Percentiles rank a stretch among this genome's conserved stretches.
Evolutionary conservation across 2,113 vertebrate species (phyloP).

Genomic region (Python bivittatus): DNA sequence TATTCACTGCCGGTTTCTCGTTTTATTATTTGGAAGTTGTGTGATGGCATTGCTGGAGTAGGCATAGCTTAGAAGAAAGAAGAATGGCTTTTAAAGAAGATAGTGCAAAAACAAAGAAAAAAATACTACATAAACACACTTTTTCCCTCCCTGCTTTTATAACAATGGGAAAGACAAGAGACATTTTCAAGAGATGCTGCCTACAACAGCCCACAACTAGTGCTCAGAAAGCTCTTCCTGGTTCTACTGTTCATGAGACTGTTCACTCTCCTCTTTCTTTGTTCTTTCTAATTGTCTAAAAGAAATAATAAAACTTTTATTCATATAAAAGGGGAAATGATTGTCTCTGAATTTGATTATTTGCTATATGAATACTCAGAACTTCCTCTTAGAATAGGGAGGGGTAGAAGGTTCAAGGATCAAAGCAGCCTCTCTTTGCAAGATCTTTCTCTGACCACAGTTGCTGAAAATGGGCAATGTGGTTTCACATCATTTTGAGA

Average conservation of each 20-base stretch:
- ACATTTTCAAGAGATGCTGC: conserved; percentile 62
- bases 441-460: not conserved
- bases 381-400: conserved; percentile 1
- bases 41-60: not conserved
- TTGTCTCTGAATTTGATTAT: conserved; percentile 25
- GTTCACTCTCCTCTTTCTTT: conserved; percentile 76
- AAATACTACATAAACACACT: conserved; percentile 25
- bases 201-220: conserved; percentile 43
- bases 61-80: not conserved
- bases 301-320: conserved; percentile 79
- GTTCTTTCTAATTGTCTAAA: conserved; percentile 81
- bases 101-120: conserved; percentile 19
- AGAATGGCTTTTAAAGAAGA: conserved; percentile 33
- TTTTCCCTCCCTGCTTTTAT: conserved; percentile 64
- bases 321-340: conserved; percentile 70
- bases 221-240: conserved; percentile 56
- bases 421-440: not conserved
- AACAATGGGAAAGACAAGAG: conserved; percentile 60
- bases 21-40: conserved; percentile 11
- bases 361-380: not conserved
- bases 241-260: conserved; percentile 62
- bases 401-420: not conserved
- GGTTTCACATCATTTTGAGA: not conserved
- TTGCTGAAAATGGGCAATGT: not conserved
- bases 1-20: conserved; percentile 29